Base-by-base conservation (phyloP, 2,888 invertebrate species). In the Hofmannophila pseudospretella region DNA sequence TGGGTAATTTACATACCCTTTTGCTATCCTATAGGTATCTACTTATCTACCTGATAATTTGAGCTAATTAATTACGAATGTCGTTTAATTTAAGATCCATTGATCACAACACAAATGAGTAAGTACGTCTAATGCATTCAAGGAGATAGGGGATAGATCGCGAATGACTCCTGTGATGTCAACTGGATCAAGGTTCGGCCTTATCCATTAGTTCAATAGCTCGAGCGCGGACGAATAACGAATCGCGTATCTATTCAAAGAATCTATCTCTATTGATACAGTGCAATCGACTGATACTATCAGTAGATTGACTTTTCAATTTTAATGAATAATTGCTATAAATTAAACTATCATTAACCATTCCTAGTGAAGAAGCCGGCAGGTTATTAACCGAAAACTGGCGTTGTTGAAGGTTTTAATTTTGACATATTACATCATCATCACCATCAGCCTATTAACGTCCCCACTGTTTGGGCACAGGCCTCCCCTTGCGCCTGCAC, bases 131-230 rank as follows among this genome's bases (percentile, higher is more conserved):
- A n/a, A n/a, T n/a, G n/a, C 36, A 45, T 42, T 48, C 43, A 50
- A 49, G 50, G 46, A 51, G 51, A 54, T 57, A 51, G 47, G 41
- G 43, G 45, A 47, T 49, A 56, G 44, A 61, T 62, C 56, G 55
- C 47, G 54, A 51, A 58, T 48, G 57, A 44, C 51, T 65, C 55
- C 64, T 55, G 54, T 65, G 67, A 66, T 64, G 63, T 66, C 67
- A 77, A 77, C 56, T 69, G 62, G 75, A 74, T 72, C 78, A 78
- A 78, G 80, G 80, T 65, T 61, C 51, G 70, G 60, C 70, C 71
- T 72, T 67, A 65, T 70, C 67, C 57, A 77, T 80, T 75, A 71
- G 55, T 66, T 67, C 65, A 75, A 73, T 67, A 56, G 63, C 52
- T 60, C 38, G 51, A 43, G 50, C 53, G 57, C 11, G 23, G 25